Conservation (phyloP, 2,888 invertebrate genomes). For the Tenthredo notha region DNA sequence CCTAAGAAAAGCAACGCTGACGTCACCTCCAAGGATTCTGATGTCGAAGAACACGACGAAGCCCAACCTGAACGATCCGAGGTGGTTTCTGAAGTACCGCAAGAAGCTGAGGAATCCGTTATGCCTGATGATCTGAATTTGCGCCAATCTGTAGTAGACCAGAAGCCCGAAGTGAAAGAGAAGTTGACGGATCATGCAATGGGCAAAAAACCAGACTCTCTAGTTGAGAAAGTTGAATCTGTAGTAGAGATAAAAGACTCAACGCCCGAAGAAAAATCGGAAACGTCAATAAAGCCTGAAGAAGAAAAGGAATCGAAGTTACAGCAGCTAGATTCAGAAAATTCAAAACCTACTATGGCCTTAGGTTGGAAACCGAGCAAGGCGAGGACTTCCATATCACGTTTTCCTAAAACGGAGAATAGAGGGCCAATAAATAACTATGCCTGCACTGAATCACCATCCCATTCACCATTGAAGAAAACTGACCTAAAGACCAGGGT, state of each 20-base stretch:
- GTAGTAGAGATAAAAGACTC: slow-evolving; percentile 15
- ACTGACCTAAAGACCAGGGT: slow-evolving; percentile 56
- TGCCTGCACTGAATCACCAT: slow-evolving; percentile 62
- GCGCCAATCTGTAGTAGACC: not conserved
- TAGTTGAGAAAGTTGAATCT: slow-evolving; percentile 41
- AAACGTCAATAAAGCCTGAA: slow-evolving; percentile 1
- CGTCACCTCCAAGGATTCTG: slow-evolving; percentile 2
- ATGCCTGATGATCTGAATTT: not conserved
- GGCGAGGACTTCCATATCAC: not conserved
- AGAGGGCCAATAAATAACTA: slow-evolving; percentile 59
- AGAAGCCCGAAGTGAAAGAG: slow-evolving; percentile 29
- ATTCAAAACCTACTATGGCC: not conserved
- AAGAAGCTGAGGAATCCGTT: not conserved
- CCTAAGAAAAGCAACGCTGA: not conserved
- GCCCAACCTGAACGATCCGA: not conserved
- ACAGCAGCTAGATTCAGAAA: not conserved
- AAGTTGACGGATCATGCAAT: slow-evolving; percentile 6
- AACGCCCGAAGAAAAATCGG: slow-evolving; percentile 45
- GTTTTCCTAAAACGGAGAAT: slow-evolving; percentile 42
- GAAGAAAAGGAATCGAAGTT: not conserved
- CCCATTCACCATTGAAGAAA: slow-evolving; percentile 63
- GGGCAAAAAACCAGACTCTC: slow-evolving; percentile 34
- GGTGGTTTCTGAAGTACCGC: not conserved
- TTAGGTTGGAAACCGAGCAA: slow-evolving; percentile 3
- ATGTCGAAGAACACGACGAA: not conserved